Percentiles rank a stretch among this genome's conserved stretches.
These are phyloP conservation scores for Tipula confusa DNA, from an alignment of 2,888 invertebrate species.

Conservation along the genomic window DNA sequence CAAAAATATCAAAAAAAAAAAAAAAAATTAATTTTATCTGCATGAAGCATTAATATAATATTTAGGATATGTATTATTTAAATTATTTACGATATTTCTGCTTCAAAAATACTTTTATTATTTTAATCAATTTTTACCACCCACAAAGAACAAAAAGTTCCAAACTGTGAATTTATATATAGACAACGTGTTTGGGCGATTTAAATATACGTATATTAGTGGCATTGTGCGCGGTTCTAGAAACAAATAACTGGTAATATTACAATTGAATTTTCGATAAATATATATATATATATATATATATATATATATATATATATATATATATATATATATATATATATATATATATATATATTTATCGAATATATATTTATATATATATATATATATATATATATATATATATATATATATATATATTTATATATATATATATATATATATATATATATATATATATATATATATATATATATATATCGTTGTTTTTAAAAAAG, in stretches of 20 bases:
- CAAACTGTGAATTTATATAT: conserved; percentile 25
- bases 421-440: no score
- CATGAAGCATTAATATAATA: conserved; percentile 27
- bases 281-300: no score
- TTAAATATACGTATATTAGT: not conserved
- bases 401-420: no score
- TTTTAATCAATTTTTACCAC: conserved; percentile 28
- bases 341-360: no score
- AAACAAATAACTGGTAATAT: not conserved
- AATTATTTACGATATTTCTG: conserved; percentile 3
- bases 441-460: no score
- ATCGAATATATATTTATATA: no score
- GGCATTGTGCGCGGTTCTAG: not conserved
- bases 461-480: no score
- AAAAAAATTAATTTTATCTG: conserved; percentile 26
- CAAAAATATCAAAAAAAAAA: conserved; percentile 27
- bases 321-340: no score
- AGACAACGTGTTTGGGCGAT: not conserved
- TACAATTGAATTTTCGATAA: no score
- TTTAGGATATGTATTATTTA: not conserved
- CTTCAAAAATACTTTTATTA: not conserved
- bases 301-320: no score
- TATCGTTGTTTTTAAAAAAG: no score
- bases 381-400: no score
- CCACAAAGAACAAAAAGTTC: conserved; percentile 29